A percentile compares a stretch with the other conserved stretches of the same genome.
phyloP scores from a whole-genome alignment of 64 coral and sea anemone genomes.

The Pocillopora damicornis region DNA sequence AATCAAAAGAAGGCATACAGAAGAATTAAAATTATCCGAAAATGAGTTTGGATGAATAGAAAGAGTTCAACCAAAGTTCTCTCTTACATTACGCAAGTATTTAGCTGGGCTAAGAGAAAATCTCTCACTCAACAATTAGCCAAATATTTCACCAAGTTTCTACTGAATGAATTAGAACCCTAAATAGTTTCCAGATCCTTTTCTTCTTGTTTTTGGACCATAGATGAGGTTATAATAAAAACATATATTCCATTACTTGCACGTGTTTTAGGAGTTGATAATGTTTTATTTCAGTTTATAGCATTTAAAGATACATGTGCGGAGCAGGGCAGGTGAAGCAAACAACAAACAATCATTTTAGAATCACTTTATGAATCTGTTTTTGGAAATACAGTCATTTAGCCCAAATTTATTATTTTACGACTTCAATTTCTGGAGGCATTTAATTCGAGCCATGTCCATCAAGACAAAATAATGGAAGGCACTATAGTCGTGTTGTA shows the following conservation, averaged over 20 bases:
- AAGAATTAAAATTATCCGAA: neutral
- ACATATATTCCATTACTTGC: neutral
- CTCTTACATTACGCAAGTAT: neutral
- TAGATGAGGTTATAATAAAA: neutral
- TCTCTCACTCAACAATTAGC: neutral
- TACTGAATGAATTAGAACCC: neutral
- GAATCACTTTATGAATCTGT: neutral
- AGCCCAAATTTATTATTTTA: neutral
- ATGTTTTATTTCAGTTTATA: neutral
- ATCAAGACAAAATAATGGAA: neutral
- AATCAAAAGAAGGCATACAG: neutral
- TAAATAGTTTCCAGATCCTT: neutral
- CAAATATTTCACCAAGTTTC: neutral
- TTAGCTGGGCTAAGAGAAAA: neutral
- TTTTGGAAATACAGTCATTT: neutral
- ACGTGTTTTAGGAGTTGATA: neutral
- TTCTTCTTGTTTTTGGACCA: neutral
- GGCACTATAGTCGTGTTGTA: neutral
- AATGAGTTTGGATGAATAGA: neutral
- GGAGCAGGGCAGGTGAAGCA: slow-evolving; percentile 1
- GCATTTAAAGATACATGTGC: slow-evolving; percentile 6
- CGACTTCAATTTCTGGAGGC: neutral
- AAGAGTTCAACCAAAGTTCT: neutral
- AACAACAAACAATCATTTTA: neutral
- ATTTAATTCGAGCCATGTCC: neutral